Evolutionary conservation across 2,113 vertebrate genomes (phyloP), one percentile per base, ranked within the genome.

Genomic region (Pungitius pungitius): DNA sequence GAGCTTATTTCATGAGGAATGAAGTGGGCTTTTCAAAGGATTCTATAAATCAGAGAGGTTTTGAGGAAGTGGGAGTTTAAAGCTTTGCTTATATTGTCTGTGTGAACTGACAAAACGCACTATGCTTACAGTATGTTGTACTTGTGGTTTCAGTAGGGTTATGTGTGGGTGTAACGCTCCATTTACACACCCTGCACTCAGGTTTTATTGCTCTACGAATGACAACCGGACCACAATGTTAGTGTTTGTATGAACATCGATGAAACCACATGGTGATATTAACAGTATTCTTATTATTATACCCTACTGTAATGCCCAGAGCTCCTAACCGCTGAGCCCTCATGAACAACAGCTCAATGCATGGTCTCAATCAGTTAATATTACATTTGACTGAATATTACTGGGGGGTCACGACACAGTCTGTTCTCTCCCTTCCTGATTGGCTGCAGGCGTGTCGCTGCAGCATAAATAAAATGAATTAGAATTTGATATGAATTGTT

Each of bases 181-280:
- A 58, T 22, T 40, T 55, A 15, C 55, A 35, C 18, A 20, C 5
- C 39, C n/a, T 60, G 55, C 20, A 51, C 8, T 67, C 27, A 39
- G 35, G 40, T 2, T 54, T 70, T 60, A 60, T 55, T 64, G 35
- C 60, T 75, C 27, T 27, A 49, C 58, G 60, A 54, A 54, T 64
- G 51, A 74, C 59, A 17, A 54, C 45, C 55, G 71, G 47, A 49
- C 42, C 39, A 7, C 71, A 86, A 80, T 82, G 80, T 74, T 84
- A 66, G 71, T 77, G 47, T 14, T 6, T 33, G 7, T 37, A 79
- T 84, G 70, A 82, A 82, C 82, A 84, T 80, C 69, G 58, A 88
- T 88, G 60, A 84, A 62, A 22, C 40, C 51, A 30, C n/a, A n/a
- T n/a, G n/a, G n/a, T n/a, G n/a, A n/a, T n/a, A n/a, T n/a, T n/a